Evolutionary conservation across 1,140 invertebrate species (phyloP).

Genomic region (Monochamus saltuarius): DNA sequence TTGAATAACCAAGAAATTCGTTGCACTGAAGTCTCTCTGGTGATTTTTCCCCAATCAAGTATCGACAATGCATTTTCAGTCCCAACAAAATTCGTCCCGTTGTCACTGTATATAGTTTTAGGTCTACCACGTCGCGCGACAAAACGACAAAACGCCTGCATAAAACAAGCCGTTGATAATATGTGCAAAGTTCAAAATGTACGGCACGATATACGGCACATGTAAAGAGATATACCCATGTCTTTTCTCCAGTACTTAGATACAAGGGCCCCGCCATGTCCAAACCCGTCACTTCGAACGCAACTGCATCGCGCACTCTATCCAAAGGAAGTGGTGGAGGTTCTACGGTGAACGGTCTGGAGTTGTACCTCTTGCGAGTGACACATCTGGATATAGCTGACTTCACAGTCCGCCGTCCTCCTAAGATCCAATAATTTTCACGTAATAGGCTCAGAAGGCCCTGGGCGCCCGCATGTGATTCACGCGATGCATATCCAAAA

Average conservation of each 20-base stretch:
- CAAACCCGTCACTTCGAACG: constrained; percentile 43
- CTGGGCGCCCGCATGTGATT: constrained; percentile 35
- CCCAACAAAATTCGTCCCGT: constrained; percentile 50
- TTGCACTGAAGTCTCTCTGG: not conserved
- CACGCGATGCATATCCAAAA: constrained; percentile 33
- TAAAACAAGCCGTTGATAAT: constrained; percentile 32
- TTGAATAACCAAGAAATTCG: constrained; percentile 30
- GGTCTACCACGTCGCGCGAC: constrained; percentile 8
- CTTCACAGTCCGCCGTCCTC: no score
- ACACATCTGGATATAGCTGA: constrained; percentile 25
- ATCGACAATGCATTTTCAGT: constrained; percentile 36
- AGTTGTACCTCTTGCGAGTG: constrained; percentile 19
- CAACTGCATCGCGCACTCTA: constrained; percentile 34
- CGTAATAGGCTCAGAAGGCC: constrained; percentile 20
- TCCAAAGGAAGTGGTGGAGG: constrained; percentile 39
- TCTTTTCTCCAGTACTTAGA: constrained; percentile 29
- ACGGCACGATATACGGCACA: constrained; percentile 47
- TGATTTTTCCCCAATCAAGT: constrained; percentile 33
- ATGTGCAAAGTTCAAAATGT: constrained; percentile 46
- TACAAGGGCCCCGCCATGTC: constrained; percentile 43
- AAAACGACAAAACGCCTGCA: constrained; percentile 10
- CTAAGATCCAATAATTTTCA: no score
- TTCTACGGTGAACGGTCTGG: constrained; percentile 33
- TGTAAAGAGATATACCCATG: constrained; percentile 45
- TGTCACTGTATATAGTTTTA: constrained; percentile 48